Conservation (phyloP, 2,113 vertebrate species). For the Brachypodius melanocephalos region DNA sequence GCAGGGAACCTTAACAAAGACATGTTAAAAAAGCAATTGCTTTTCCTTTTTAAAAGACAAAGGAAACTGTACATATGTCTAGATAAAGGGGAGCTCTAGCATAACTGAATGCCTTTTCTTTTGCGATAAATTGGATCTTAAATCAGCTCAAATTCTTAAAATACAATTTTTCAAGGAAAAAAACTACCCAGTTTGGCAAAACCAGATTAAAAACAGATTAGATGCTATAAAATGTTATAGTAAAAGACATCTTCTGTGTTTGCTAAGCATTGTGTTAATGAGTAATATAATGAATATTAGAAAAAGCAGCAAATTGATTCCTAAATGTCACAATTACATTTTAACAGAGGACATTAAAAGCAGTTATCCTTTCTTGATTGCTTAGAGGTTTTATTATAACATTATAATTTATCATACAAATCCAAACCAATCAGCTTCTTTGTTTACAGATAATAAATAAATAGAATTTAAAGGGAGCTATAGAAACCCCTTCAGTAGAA, state of each 20-base stretch:
- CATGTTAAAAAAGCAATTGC: not conserved
- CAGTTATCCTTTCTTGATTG: slow-evolving; percentile 25
- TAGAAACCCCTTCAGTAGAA: not conserved
- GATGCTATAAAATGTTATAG: not conserved
- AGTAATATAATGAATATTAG: slow-evolving; percentile 4
- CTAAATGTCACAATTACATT: slow-evolving; percentile 32
- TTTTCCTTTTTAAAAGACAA: not conserved
- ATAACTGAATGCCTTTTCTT: not conserved
- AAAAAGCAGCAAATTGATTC: slow-evolving; percentile 8
- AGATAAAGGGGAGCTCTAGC: not conserved
- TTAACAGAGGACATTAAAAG: slow-evolving; percentile 31
- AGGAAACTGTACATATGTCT: not conserved
- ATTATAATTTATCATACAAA: slow-evolving; percentile 13
- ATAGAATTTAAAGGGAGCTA: not conserved
- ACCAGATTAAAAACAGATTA: not conserved
- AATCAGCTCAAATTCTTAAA: not conserved
- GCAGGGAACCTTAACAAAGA: slow-evolving; percentile 16
- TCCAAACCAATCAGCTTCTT: not conserved
- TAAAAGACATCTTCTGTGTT: not conserved
- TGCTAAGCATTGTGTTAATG: not conserved
- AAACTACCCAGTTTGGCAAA: not conserved
- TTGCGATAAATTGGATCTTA: not conserved
- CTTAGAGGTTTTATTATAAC: slow-evolving; percentile 6
- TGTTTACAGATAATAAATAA: slow-evolving; percentile 15
- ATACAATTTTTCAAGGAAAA: not conserved